Conservation (phyloP, 2,888 invertebrate genomes). For the Priocnemis perturbator region DNA sequence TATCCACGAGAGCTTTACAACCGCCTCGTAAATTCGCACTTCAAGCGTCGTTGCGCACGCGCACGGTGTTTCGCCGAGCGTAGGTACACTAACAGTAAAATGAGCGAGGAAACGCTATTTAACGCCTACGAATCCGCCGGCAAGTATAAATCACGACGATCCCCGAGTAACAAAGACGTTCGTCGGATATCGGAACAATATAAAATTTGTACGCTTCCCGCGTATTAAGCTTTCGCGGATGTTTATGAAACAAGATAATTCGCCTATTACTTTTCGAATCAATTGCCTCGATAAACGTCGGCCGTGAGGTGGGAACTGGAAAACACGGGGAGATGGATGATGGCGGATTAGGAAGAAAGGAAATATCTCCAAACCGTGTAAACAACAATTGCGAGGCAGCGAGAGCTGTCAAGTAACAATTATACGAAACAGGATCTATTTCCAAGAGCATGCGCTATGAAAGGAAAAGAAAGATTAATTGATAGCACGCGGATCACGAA, state of each 20-base stretch:
- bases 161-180: neutral
- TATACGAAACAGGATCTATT: too few species aligned
- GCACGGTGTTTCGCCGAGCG: conserved; percentile 43
- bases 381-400: too few species aligned
- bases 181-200: conserved; percentile 7
- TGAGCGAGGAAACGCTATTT: conserved; percentile 59
- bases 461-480: too few species aligned
- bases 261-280: too few species aligned
- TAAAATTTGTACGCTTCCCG: conserved; percentile 23
- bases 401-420: too few species aligned
- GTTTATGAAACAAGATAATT: too few species aligned
- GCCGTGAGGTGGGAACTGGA: too few species aligned
- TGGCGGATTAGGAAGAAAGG: too few species aligned
- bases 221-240: conserved; percentile 20
- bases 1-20: conserved; percentile 36
- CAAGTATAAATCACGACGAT: conserved; percentile 48
- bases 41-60: conserved; percentile 39
- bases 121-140: conserved; percentile 64
- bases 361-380: too few species aligned
- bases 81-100: conserved; percentile 63
- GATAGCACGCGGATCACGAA: too few species aligned
- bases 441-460: too few species aligned
- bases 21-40: conserved; percentile 60
- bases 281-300: neutral
- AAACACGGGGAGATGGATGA: too few species aligned